phyloP scores from a whole-genome alignment of 2,888 invertebrate genomes.

The Cordilura impudica region DNA sequence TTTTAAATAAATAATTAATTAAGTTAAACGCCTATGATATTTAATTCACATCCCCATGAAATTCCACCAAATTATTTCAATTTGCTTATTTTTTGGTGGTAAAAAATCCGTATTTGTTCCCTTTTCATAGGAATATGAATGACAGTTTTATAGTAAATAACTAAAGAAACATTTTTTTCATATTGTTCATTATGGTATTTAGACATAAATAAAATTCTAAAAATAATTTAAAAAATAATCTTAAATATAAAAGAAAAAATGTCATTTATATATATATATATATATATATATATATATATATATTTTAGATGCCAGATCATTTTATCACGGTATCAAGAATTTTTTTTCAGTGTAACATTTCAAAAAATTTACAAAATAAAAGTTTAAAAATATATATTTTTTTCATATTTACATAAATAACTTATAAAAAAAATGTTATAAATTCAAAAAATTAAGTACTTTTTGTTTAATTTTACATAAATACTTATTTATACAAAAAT shows the following conservation, averaged over 20 bases:
- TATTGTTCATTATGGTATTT: conserved; percentile 33
- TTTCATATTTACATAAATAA: not conserved
- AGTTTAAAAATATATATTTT: not conserved
- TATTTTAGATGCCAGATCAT: too few relatives aligned
- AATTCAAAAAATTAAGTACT: not conserved
- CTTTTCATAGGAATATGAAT: too few relatives aligned
- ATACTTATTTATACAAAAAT: not conserved
- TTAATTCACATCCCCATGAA: too few relatives aligned
- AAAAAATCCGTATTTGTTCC: too few relatives aligned
- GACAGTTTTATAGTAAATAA: conserved; percentile 11
- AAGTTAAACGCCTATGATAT: conserved; percentile 1
- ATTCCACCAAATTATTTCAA: too few relatives aligned
- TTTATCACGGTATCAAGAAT: too few relatives aligned
- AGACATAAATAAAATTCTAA: not conserved
- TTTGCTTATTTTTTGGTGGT: too few relatives aligned
- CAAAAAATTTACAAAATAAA: too few relatives aligned
- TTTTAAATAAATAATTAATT: conserved; percentile 13
- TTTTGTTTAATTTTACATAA: not conserved
- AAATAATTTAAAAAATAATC: not conserved
- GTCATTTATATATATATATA: conserved; percentile 20
- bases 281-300: too few relatives aligned
- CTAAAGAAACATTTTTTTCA: conserved; percentile 15
- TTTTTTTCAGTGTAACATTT: too few relatives aligned
- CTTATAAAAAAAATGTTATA: not conserved
- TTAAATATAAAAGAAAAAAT: not conserved